Evolutionary conservation across 2,797 vertebrate species (phyloP), one percentile per base, ranked within the genome.

Genomic region (Hemitrygon akajei): DNA sequence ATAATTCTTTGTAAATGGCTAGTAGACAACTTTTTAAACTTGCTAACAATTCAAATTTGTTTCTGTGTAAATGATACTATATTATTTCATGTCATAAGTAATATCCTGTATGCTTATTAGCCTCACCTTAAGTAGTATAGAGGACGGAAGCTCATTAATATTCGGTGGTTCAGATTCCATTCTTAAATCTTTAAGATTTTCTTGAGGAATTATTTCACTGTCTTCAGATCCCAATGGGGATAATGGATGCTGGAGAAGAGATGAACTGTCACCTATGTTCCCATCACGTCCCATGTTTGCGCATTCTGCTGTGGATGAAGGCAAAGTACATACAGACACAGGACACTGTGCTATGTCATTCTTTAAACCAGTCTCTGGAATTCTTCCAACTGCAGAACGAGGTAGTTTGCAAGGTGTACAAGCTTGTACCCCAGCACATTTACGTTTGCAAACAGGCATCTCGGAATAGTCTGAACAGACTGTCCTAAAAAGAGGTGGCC

Each of bases 91-190:
- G 73, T 30, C 12, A 76, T 22, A 76, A 93, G n/a, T 40, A 58
- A 7, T 14, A 93, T 16, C 6, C 47, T 75, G 12, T 71, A 58
- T 30, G 30, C 69, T 56, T 75, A 93, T 22, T 37, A 47, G 5
- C 12, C 97, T 95, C 94, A 99, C 99, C 98, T 99, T 99, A 71
- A 99, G 98, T 73, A 99, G 98, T 94, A 99, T 98, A 95, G 99
- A 99, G 84, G 98, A 98, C 94, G 99, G 98, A 95, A 99, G 97
- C 95, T 99, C 98, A 95, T 99, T 99, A 95, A 99, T 98, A 95
- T 98, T 97, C 34, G 97, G 96, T 1, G 96, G 94, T 73, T 98
- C 97, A 56, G 96, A 95, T 91, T 98, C 98, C 47, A 93, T 30
- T 93, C 40, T 95, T 96, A 93, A 95, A 94, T 96, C 97, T n/a